Conservation (phyloP, 2,888 invertebrate species). For the Agrypnus murinus region DNA sequence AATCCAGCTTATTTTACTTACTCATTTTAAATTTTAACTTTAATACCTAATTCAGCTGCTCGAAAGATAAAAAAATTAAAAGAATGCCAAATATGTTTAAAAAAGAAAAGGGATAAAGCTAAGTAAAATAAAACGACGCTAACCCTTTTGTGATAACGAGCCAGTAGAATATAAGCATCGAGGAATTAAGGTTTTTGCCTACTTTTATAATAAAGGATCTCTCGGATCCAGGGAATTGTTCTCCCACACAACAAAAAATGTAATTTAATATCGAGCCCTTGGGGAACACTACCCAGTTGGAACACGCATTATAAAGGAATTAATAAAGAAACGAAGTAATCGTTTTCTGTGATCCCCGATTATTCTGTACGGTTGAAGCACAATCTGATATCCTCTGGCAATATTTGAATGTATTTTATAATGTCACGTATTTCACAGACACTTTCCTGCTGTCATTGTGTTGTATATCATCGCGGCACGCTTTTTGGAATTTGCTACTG, state of each 20-base stretch:
- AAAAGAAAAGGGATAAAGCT: slow-evolving; percentile 8
- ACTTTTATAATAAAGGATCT: slow-evolving; percentile 41
- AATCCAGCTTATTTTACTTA: too few relatives aligned
- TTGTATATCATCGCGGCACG: slow-evolving; percentile 44
- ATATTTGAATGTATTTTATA: slow-evolving; percentile 39
- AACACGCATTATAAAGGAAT: slow-evolving; percentile 43
- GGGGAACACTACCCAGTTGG: slow-evolving; percentile 27
- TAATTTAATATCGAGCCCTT: slow-evolving; percentile 39
- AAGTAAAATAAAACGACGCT: not conserved
- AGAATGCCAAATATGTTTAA: too few relatives aligned
- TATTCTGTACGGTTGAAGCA: slow-evolving; percentile 38
- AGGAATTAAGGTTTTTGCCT: slow-evolving; percentile 35
- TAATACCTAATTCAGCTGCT: too few relatives aligned
- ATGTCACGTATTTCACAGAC: slow-evolving; percentile 43
- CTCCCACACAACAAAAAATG: slow-evolving; percentile 34
- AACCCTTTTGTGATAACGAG: slow-evolving; percentile 23
- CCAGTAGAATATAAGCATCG: slow-evolving; percentile 27
- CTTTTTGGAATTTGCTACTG: slow-evolving; percentile 43
- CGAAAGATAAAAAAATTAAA: too few relatives aligned
- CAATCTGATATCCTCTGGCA: slow-evolving; percentile 37
- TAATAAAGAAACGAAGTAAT: slow-evolving; percentile 41
- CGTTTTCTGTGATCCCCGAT: slow-evolving; percentile 38
- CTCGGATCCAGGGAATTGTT: slow-evolving; percentile 32
- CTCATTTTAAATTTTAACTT: too few relatives aligned
- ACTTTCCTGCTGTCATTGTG: slow-evolving; percentile 39